Evolutionary conservation across 92 coral and sea anemone species (phyloP), one percentile per base, ranked within the genome.

Genomic region (Parazoanthus swiftii): DNA sequence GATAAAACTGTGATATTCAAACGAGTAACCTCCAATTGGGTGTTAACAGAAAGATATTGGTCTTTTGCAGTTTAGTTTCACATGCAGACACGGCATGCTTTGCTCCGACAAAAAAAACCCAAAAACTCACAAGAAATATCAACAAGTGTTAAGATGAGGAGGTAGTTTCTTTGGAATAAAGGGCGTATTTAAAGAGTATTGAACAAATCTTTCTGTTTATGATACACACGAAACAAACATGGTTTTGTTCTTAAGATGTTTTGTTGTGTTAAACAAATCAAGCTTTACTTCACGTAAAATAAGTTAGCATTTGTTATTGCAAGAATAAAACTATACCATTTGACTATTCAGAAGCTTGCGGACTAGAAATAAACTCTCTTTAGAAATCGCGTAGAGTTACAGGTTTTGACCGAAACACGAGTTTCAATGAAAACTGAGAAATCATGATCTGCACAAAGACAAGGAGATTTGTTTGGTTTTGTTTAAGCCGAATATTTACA

Each of bases 201-300:
- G 48, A 39, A 20, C 80, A 76, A 76, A 76, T 76, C 80, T 38
- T 21, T 76, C 80, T 76, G 80, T 76, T 37, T 76, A 39, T 39
- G 42, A n/a, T 56, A 70, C 51, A 21, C 74, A 66, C 51, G 42
- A 82, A 16, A 44, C 86, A 82, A 82, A 82, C 77, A 63, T 21
- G 37, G 43, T 76, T 29, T 84, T 84, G 87, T 84, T 56, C 42
- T 8, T 21, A 13, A 42, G 13, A 66, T 3, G 75, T 68, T 80
- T 58, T 82, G 86, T 67, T 37, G 75, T 46, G 66, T 26, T 84
- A 84, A 84, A 84, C 87, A 84, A 42, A 29, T 26, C 79, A 70
- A 43, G n/a, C 29, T 50, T 84, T 84, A 70, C 39, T 46, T 29
- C 37, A 84, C 33, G 33, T 68, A 33, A 70, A 72, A 42, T 51